A percentile compares a stretch with the other conserved stretches of the same genome.
phyloP scores from a whole-genome alignment of 2,888 invertebrate species.

The Xylota sylvarum region DNA sequence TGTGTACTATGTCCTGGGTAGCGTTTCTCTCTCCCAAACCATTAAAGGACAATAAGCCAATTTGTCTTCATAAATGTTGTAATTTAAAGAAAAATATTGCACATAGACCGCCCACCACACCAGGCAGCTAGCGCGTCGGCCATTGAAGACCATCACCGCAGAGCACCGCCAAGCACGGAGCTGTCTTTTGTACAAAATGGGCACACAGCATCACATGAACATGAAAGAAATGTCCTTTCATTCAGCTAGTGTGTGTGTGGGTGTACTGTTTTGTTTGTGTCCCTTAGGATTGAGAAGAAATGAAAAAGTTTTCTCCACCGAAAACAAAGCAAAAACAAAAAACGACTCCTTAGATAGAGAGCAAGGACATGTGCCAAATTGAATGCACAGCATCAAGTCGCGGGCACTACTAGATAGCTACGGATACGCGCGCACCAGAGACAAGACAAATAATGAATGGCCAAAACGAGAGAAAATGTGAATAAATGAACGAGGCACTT shows the following conservation, averaged over 20 bases:
- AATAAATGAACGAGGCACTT: conserved; percentile 75
- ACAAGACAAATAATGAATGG: conserved; percentile 73
- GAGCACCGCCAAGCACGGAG: conserved; percentile 42
- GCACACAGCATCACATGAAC: conserved; percentile 64
- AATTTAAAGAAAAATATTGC: conserved; percentile 77
- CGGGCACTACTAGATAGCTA: conserved; percentile 10
- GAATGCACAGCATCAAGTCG: conserved; percentile 74
- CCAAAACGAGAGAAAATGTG: conserved; percentile 70
- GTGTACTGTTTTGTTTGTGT: conserved; percentile 61
- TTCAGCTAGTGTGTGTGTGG: conserved; percentile 9
- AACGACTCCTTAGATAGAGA: conserved; percentile 20
- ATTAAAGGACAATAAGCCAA: conserved; percentile 78
- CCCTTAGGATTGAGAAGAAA: conserved; percentile 68
- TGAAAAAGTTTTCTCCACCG: conserved; percentile 45
- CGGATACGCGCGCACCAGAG: conserved; percentile 18
- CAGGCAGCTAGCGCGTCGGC: conserved; percentile 25
- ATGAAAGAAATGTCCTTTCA: conserved; percentile 55
- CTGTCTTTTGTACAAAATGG: conserved; percentile 69
- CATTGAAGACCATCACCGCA: conserved; percentile 68
- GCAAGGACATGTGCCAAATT: conserved; percentile 72
- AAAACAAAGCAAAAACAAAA: conserved; percentile 10
- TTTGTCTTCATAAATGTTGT: conserved; percentile 78
- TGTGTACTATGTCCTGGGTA: conserved; percentile 47
- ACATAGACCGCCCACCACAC: conserved; percentile 70
- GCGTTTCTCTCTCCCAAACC: conserved; percentile 66